Conservation (phyloP, 1,140 invertebrate species). For the Drosophila equinoxialis region DNA sequence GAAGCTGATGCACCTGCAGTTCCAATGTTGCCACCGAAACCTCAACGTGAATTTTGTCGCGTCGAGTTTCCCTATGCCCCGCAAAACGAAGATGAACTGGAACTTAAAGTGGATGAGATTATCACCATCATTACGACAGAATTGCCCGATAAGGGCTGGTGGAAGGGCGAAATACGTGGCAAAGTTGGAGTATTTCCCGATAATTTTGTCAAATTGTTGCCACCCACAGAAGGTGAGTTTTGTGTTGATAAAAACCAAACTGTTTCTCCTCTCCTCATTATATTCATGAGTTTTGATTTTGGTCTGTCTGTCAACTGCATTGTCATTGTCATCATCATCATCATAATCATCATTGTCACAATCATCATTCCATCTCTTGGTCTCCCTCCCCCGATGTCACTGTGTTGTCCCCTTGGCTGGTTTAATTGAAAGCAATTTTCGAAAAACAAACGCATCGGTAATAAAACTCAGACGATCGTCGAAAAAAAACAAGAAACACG, state of each 20-base stretch:
- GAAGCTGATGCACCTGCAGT: conserved; percentile 35
- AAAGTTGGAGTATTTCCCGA: conserved; percentile 97
- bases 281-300: conserved; percentile 57
- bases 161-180: conserved; percentile 96
- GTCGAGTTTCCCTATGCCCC: conserved; percentile 96
- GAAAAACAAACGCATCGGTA: conserved; percentile 32
- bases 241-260: not conserved
- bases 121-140: conserved; percentile 94
- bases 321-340: conserved; percentile 23
- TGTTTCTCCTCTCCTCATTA: not conserved
- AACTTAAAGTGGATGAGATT: conserved; percentile 94
- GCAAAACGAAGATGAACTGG: conserved; percentile 96
- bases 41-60: conserved; percentile 89
- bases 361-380: conserved; percentile 22
- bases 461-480: conserved; percentile 36
- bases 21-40: conserved; percentile 86
- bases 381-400: not conserved
- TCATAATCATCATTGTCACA: conserved; percentile 38
- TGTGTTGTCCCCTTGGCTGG: not conserved
- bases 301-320: conserved; percentile 53
- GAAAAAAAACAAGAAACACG: conserved; percentile 22
- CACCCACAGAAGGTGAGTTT: conserved; percentile 83
- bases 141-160: conserved; percentile 97
- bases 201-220: conserved; percentile 93
- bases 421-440: conserved; percentile 63